These are phyloP conservation scores for Lethocerus indicus DNA, from an alignment of 1,140 invertebrate genomes.

Conservation along the genomic window DNA sequence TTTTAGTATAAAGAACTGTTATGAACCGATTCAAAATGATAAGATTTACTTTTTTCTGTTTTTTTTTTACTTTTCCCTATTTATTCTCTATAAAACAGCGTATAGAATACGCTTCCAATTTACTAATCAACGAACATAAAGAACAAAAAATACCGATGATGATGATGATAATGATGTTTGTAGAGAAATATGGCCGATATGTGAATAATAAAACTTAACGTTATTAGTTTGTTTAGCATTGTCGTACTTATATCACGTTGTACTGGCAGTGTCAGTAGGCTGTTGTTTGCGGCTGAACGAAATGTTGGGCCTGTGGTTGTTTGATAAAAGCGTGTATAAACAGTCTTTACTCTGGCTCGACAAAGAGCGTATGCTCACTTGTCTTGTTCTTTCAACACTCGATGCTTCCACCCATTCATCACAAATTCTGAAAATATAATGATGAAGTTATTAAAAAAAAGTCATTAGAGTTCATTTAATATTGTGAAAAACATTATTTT, in stretches of 20 bases:
- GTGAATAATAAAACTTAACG: too few relatives aligned
- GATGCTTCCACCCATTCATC: constrained; percentile 8
- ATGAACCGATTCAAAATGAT: too few relatives aligned
- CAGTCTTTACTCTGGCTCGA: constrained; percentile 7
- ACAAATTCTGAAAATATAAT: background rate
- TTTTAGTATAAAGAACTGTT: too few relatives aligned
- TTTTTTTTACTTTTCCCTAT: too few relatives aligned
- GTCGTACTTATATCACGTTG: constrained; percentile 7
- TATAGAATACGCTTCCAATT: too few relatives aligned
- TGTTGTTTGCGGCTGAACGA: background rate
- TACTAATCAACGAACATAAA: too few relatives aligned
- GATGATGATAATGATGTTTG: too few relatives aligned
- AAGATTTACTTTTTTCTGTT: too few relatives aligned
- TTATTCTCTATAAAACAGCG: too few relatives aligned
- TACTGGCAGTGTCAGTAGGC: background rate
- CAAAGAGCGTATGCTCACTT: constrained; percentile 2
- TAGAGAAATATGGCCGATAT: too few relatives aligned
- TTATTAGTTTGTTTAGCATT: too few relatives aligned
- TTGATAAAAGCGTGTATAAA: constrained; percentile 1
- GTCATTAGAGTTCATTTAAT: background rate
- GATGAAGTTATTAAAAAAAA: background rate
- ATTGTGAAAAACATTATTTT: background rate
- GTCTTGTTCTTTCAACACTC: constrained; percentile 1
- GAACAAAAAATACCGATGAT: too few relatives aligned
- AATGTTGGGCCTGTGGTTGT: background rate